Evolutionary conservation across 2,888 invertebrate species (phyloP), one percentile per base, ranked within the genome.

Genomic region (Eucriotettix oculatus): DNA sequence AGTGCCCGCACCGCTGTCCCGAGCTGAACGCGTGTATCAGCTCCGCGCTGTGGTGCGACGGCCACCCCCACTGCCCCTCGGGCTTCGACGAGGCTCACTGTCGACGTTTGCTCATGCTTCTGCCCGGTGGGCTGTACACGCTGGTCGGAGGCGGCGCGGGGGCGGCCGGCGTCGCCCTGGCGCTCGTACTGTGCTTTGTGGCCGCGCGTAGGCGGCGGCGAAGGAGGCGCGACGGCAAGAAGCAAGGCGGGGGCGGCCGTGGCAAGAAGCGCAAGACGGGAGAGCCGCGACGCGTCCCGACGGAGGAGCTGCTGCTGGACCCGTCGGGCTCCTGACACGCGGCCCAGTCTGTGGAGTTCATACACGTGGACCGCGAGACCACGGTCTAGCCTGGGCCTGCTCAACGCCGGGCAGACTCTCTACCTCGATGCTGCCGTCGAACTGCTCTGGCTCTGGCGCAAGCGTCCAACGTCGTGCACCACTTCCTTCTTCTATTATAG

Each of bases 281-380:
- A 60, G 79, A 83, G 66, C 76, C 87, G 68, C 69, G 76, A 57
- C 78, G 82, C 60, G 79, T 83, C 66, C 76, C 87, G 68, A 82
- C 85, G 70, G 85, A 85, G 73, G 86, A 86, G 73, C 78, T 81
- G 68, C 76, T 85, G 61, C 77, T 83, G 68, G 84, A 84, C 70
- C 79, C 70, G 64, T 78, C 81, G 42, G 79, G 82, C 70, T 90
- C 91, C 82, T 91, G 91, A 91, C 90, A 90, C 71, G 87, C 87
- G 76, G 83, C 84, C 73, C 86, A 88, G 79, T 86, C 88, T 56
- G 90, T 91, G 81, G 91, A 91, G 75, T 91, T 87, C 76, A 91
- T 91, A 73, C 90, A 90, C 77, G 88, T 91, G 78, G 91, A 92
- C 78, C 86, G 90, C 74, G 91, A 91, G 79, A 91, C 91, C 73